Evolutionary conservation across 2,113 vertebrate genomes (phyloP), one percentile per base, ranked within the genome.

Genomic region (Oncorhynchus tshawytscha): DNA sequence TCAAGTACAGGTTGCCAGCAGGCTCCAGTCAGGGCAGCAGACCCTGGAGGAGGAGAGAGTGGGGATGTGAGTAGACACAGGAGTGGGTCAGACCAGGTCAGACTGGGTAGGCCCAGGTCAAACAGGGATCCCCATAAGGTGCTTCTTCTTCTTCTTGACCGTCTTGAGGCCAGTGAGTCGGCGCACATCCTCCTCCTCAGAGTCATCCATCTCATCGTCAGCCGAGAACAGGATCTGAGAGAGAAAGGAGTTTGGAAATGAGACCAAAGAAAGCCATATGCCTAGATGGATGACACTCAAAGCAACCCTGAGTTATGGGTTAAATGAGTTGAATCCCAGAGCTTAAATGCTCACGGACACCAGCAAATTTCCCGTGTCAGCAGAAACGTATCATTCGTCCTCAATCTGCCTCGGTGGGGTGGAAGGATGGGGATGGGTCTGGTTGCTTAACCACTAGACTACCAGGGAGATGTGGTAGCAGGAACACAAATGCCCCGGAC

Each of bases 191-290:
- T 99, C 98, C 68, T 99, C 98, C 0, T 98, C 96, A 0, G 97
- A 98, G 81, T 98, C 97, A 49, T 99, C 97, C 98, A 99, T 96
- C 88, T 99, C 98, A 3, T 99, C 97, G 16, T 99, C 98, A 3
- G 97, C 96, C 1, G 98, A 98, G 90, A 99, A 98, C 72, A 99
- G 95, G 88, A 99, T 96, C 98, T 99, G 72, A 84, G 72, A 45
- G 5, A 13, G 67, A 15, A n/a, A 64, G n/a, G 22, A 18, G 68
- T 27, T 31, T 34, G 54, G 54, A 20, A 57, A 20, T 57, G 16
- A 57, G 9, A 45, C 20, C 13, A 20, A 57, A 57, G 54, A 18
- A 20, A 57, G 39, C 39, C 8, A 11, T 2, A 45, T 9, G 2
- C 39, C 39, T 45, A 11, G 39, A 45, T 12, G 9, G 39, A 45